These are phyloP conservation scores for Pipistrellus nathusii DNA, from an alignment of 2,797 vertebrate genomes.

Conservation along the genomic window DNA sequence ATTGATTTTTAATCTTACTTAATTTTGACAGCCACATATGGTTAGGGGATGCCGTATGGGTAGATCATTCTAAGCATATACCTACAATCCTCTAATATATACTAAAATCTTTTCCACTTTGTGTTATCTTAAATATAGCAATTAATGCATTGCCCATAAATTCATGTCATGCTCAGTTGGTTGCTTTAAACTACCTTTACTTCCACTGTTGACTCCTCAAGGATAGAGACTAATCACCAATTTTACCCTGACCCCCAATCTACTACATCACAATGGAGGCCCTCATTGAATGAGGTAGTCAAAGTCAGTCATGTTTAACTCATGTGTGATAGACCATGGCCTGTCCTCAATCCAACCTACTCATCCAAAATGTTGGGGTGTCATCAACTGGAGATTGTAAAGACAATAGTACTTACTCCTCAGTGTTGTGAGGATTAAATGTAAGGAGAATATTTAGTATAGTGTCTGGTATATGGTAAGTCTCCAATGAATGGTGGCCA, in stretches of 20 bases:
- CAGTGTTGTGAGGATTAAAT: neutral
- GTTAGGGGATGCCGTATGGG: neutral
- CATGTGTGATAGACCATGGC: neutral
- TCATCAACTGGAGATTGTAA: accelerated
- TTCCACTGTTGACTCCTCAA: neutral
- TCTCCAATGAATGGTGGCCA: neutral
- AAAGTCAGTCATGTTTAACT: neutral
- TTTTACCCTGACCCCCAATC: neutral
- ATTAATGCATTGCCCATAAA: neutral
- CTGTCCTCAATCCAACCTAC: neutral
- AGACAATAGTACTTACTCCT: neutral
- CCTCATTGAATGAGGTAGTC: neutral
- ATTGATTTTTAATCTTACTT: neutral
- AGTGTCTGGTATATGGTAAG: too few relatives aligned
- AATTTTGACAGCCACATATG: neutral
- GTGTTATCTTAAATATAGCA: neutral
- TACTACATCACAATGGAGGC: neutral
- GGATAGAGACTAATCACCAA: neutral
- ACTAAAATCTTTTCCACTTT: neutral
- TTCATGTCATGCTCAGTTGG: neutral
- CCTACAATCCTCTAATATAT: neutral
- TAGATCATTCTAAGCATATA: neutral
- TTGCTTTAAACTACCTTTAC: neutral
- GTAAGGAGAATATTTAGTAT: neutral
- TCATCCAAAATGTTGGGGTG: neutral